Percentiles rank a stretch among this genome's conserved stretches.
Evolutionary conservation across 2,888 invertebrate species (phyloP).

Genomic region (Athalia cordata): DNA sequence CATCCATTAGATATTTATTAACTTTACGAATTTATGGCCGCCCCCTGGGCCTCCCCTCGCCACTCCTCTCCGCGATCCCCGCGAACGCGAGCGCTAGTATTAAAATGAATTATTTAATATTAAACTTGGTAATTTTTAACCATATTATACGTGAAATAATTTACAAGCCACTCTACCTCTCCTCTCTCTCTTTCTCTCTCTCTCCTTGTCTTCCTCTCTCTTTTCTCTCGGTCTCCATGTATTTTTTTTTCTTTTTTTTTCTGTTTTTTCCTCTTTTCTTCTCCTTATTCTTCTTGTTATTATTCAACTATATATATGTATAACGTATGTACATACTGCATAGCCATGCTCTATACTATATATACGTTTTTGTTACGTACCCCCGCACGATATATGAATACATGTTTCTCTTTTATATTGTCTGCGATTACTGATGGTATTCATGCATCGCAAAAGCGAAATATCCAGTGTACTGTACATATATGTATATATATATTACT

Average conservation of each 20-base stretch:
- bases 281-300: background rate
- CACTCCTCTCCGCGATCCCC: conserved; percentile 54
- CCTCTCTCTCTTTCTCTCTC: background rate
- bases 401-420: conserved; percentile 18
- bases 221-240: background rate
- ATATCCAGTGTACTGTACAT: too few relatives aligned
- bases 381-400: background rate
- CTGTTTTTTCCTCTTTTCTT: background rate
- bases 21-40: conserved; percentile 73
- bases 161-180: conserved; percentile 55
- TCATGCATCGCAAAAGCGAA: too few relatives aligned
- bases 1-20: conserved; percentile 73
- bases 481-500: background rate
- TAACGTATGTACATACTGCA: too few relatives aligned
- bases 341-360: too few relatives aligned
- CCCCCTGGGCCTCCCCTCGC: conserved; percentile 67
- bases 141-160: conserved; percentile 71
- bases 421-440: conserved; percentile 11
- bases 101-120: conserved; percentile 79
- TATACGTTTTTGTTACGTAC: background rate
- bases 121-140: conserved; percentile 77
- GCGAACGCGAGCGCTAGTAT: conserved; percentile 72
- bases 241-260: background rate
- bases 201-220: background rate
- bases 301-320: too few relatives aligned